phyloP scores from a whole-genome alignment of 2,113 vertebrate species.

The Thamnaconus septentrionalis region DNA sequence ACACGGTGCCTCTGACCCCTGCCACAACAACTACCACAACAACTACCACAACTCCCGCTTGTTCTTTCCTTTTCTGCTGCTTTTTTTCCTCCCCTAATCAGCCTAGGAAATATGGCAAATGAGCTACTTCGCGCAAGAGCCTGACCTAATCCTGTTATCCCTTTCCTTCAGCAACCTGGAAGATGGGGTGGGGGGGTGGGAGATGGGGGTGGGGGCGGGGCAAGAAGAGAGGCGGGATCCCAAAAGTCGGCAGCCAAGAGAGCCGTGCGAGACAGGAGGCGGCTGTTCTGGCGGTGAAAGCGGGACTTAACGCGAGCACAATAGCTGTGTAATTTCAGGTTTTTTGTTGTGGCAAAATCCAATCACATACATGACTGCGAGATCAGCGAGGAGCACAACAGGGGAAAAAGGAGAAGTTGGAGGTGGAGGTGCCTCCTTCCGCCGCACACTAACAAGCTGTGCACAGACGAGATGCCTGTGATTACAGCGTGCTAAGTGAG shows the following conservation, averaged over 20 bases:
- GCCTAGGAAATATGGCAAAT: conserved; percentile 78
- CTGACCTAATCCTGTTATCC: conserved; percentile 92
- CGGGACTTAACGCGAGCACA: conserved; percentile 89
- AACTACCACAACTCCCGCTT: background rate
- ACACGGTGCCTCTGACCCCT: conserved; percentile 64
- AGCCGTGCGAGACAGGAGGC: conserved; percentile 74
- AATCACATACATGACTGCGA: conserved; percentile 99
- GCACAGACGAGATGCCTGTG: conserved; percentile 37
- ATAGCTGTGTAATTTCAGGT: conserved; percentile 99
- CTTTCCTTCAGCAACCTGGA: conserved; percentile 87
- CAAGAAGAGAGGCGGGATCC: conserved; percentile 78
- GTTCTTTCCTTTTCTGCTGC: background rate
- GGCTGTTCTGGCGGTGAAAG: conserved; percentile 85
- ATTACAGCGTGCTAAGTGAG: conserved; percentile 48
- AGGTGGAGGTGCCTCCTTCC: conserved; percentile 82
- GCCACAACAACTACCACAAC: conserved; percentile 24
- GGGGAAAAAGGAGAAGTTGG: conserved; percentile 77
- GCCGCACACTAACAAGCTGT: conserved; percentile 81
- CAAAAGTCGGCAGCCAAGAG: conserved; percentile 82
- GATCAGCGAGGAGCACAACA: conserved; percentile 92
- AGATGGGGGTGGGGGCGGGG: no score
- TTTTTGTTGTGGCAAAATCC: conserved; percentile 98
- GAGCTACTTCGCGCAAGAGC: conserved; percentile 79
- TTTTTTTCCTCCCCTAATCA: conserved; percentile 72
- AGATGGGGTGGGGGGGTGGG: conserved; percentile 2